These are phyloP conservation scores for Gopherus evgoodei DNA, from an alignment of 2,113 vertebrate species.

Conservation along the genomic window DNA sequence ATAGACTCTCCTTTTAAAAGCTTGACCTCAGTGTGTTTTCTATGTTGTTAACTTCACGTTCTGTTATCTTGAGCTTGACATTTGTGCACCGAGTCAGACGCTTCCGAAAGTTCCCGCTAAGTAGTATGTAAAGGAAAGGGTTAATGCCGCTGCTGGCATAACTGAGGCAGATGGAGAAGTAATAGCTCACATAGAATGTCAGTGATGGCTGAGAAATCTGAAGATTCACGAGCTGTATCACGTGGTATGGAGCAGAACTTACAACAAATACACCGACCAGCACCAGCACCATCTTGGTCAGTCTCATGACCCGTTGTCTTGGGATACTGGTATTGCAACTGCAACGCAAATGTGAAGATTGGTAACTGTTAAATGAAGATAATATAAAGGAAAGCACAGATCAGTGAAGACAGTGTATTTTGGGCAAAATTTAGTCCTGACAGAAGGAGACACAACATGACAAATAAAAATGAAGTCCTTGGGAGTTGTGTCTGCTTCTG, in stretches of 20 bases:
- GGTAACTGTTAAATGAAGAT: not conserved
- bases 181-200: slow-evolving; percentile 72
- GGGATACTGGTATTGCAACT: slow-evolving; percentile 65
- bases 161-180: slow-evolving; percentile 76
- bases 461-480: too few relatives aligned
- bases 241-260: slow-evolving; percentile 67
- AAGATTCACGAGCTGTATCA: slow-evolving; percentile 75
- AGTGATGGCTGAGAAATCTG: slow-evolving; percentile 50
- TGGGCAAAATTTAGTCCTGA: not conserved
- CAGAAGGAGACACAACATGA: not conserved
- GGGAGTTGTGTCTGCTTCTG: not conserved
- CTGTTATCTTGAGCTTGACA: slow-evolving; percentile 20
- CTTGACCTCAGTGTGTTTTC: slow-evolving; percentile 56
- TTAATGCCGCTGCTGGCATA: slow-evolving; percentile 75
- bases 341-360: slow-evolving; percentile 3
- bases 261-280: slow-evolving; percentile 67
- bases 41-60: slow-evolving; percentile 40
- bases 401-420: not conserved
- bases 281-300: slow-evolving; percentile 73
- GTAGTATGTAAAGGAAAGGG: slow-evolving; percentile 75
- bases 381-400: not conserved
- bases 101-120: slow-evolving; percentile 76
- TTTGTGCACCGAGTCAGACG: slow-evolving; percentile 9
- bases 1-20: not conserved
- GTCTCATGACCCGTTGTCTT: slow-evolving; percentile 64